A percentile compares a stretch with the other conserved stretches of the same genome.
Evolutionary conservation across 2,888 invertebrate genomes (phyloP).

Genomic region (Scaptomyza polygonia): DNA sequence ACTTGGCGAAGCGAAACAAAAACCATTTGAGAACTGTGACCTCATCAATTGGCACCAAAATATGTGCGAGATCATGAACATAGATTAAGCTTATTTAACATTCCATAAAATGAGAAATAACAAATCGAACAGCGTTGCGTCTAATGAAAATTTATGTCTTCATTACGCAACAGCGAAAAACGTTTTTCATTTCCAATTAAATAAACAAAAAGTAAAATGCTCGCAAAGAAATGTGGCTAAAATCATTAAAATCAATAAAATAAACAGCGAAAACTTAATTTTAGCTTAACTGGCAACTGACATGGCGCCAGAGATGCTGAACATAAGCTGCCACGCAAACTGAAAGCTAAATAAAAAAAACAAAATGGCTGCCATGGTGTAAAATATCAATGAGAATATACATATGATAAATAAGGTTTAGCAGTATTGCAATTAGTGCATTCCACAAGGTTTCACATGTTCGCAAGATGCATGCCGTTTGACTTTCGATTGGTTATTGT

Average conservation of each 20-base stretch:
- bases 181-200: slow-evolving; percentile 61
- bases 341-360: slow-evolving; percentile 16
- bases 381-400: slow-evolving; percentile 6
- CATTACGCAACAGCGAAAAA: slow-evolving; percentile 61
- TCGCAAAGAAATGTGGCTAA: slow-evolving; percentile 63
- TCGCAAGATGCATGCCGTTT: slow-evolving; percentile 27
- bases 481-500: slow-evolving; percentile 42
- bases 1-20: slow-evolving; percentile 33
- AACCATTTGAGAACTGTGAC: slow-evolving; percentile 35
- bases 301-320: slow-evolving; percentile 58
- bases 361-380: slow-evolving; percentile 43
- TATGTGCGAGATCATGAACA: slow-evolving; percentile 25
- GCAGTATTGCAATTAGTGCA: slow-evolving; percentile 39
- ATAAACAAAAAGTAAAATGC: slow-evolving; percentile 48
- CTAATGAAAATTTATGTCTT: slow-evolving; percentile 75
- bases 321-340: slow-evolving; percentile 20
- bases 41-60: slow-evolving; percentile 48
- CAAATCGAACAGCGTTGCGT: slow-evolving; percentile 38
- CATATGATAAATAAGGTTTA: slow-evolving; percentile 46
- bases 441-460: slow-evolving; percentile 23
- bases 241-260: slow-evolving; percentile 78
- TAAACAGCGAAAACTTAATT: slow-evolving; percentile 56
- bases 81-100: slow-evolving; percentile 61
- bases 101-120: slow-evolving; percentile 72
- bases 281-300: slow-evolving; percentile 47